Percentiles rank a stretch among this genome's conserved stretches.
These are phyloP conservation scores for Scolopax bukidnonensis DNA, from an alignment of 2,797 vertebrate genomes.

Conservation along the genomic window DNA sequence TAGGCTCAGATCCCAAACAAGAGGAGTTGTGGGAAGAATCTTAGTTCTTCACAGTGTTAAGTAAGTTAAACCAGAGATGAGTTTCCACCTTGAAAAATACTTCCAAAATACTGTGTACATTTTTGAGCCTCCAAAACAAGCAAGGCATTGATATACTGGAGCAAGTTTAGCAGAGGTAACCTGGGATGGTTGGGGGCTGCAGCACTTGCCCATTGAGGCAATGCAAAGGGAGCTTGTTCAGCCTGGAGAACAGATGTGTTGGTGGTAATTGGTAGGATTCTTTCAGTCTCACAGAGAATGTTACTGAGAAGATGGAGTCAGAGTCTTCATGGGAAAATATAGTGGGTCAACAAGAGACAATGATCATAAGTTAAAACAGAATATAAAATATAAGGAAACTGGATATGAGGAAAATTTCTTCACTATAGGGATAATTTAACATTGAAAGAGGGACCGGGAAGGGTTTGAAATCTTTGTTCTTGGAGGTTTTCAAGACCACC, in stretches of 20 bases:
- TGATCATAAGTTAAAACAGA: background rate
- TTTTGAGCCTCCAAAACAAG: background rate
- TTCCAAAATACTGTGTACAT: background rate
- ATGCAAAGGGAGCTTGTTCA: background rate
- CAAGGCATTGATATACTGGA: background rate
- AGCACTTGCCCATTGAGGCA: background rate
- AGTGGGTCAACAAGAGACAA: background rate
- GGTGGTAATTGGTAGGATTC: background rate
- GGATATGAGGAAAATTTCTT: background rate
- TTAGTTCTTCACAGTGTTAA: background rate
- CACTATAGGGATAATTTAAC: background rate
- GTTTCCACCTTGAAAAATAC: background rate
- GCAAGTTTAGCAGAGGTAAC: background rate
- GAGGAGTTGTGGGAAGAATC: background rate
- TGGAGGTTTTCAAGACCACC: background rate
- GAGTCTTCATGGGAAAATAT: background rate
- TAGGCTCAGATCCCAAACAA: background rate
- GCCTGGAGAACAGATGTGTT: background rate
- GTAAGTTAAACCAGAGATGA: background rate
- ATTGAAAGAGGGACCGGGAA: background rate
- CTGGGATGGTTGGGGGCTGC: accelerated
- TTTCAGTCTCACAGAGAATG: background rate
- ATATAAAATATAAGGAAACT: background rate
- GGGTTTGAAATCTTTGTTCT: background rate
- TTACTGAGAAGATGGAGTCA: background rate